Evolutionary conservation across 1,140 invertebrate species (phyloP), one percentile per base, ranked within the genome.

Genomic region (Vollenhovia emeryi): DNA sequence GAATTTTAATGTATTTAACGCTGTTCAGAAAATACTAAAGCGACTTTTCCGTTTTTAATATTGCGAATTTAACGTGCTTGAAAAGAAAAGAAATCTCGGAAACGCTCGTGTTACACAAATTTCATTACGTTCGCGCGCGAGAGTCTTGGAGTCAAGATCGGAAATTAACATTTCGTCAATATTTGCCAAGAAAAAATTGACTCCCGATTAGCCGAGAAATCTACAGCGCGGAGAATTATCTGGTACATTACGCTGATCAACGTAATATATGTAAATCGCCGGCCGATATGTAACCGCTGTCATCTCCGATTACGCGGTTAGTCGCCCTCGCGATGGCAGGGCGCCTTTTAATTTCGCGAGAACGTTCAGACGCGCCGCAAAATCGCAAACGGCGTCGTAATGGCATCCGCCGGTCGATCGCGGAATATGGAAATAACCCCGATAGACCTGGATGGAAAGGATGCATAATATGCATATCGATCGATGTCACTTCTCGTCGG

Each of bases 341-440:
- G 40, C 27, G 36, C 40, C 50, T 82, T 71, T 71, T 73, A 71
- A 45, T 82, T 71, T 82, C 27, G n/a, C 50, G 66, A 21, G 57
- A 30, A 62, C 30, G 43, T 60, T 43, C 59, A 30, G 57, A 62
- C 59, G n/a, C 59, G n/a, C 13, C 43, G 30, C 75, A 5, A 13
- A 66, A 48, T 62, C 27, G 24, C 18, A 30, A 80, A 80, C 66
- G n/a, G 36, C 24, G 13, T 7, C 7, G 24, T 71, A 71, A 71
- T 40, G 21, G 48, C 48, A 57, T 69, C 62, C 40, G 18, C 15
- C 66, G 52, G 45, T 60, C 78, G 40, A 55, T 43, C n/a, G 50
- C 36, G 50, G n/a, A 71, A 82, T 59, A 82, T 82, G 78, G 78
- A 73, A 57, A 57, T 80, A 82, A 82, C 33, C n/a, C 68, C 7